Conservation (phyloP, 2,797 vertebrate species). For the Lindbergichthys nudifrons region DNA sequence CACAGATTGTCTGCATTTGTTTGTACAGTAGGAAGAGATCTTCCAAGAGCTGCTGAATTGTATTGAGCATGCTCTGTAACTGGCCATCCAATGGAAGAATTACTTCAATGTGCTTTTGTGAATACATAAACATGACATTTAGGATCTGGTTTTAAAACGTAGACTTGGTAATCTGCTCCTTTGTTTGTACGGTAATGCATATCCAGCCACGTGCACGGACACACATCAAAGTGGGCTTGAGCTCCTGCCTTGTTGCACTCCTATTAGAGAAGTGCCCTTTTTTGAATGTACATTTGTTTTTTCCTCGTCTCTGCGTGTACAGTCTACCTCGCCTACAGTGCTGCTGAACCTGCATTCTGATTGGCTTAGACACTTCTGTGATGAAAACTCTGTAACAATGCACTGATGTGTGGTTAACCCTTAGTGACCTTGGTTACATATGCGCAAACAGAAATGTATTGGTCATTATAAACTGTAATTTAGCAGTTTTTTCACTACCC, state of each 20-base stretch:
- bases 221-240: background rate
- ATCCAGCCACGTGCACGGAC: no score
- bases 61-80: slow-evolving; percentile 5
- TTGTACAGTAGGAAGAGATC: slow-evolving; percentile 16
- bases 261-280: background rate
- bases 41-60: background rate
- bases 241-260: background rate
- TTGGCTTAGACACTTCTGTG: no score
- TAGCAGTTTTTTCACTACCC: no score
- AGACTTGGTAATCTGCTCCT: background rate
- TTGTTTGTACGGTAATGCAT: background rate
- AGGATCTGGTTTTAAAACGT: background rate
- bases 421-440: no score
- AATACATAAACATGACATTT: background rate
- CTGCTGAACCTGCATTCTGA: no score
- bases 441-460: no score
- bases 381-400: no score
- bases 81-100: background rate
- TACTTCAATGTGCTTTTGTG: slow-evolving; percentile 1
- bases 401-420: no score
- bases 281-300: background rate
- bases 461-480: no score
- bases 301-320: no score
- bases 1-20: slow-evolving; percentile 21
- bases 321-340: no score